Base-by-base conservation (phyloP, 2,888 invertebrate genomes). In the Sarcophaga carnaria region DNA sequence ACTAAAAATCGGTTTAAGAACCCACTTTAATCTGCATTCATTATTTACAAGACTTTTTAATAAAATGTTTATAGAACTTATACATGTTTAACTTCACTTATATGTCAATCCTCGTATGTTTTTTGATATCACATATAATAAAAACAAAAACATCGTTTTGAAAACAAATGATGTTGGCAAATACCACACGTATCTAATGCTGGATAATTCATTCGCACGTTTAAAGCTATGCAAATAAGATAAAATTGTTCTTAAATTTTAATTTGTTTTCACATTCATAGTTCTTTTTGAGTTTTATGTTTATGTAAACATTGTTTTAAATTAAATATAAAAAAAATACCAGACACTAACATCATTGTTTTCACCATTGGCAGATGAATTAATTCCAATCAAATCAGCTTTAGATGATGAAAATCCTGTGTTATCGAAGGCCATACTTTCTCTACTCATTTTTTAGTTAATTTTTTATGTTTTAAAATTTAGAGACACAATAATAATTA, bases 301-400 rank as follows among this genome's bases (percentile, higher is more conserved):
- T 63, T 63, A 2, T 14, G 1, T 69, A 25, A 8, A 25, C 45
- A 2, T 5, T 12, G 37, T 17, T 63, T 63, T 6, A 11, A 49
- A 71, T n/a, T 47, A 60, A 37, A 59, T n/a, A n/a, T n/a, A 66
- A 25, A 20, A 67, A 49, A 27, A n/a, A 37, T 12, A 67, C n/a
- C 11, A 62, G 22, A 70, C 47, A 83, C 86, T 78, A 74, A 86
- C 83, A 69, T 75, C 14, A 47, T 17, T 72, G 12, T 63, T 76
- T 69, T 60, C 72, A 54, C 22, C 62, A 78, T 49, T 80, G 64
- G 77, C 80, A 22, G 76, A 4, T n/a, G 64, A 37, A 37, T 71
- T 84, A 49, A 22, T 75, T 47, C 63, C 37, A 0, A 70, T 49
- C 37, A 83, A 75, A 22, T 83, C 77, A 2, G 25, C 70, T 64